Percentiles rank a stretch among this genome's conserved stretches.
Conservation (phyloP, 1,140 invertebrate species). For the Drosophila repleta region DNA sequence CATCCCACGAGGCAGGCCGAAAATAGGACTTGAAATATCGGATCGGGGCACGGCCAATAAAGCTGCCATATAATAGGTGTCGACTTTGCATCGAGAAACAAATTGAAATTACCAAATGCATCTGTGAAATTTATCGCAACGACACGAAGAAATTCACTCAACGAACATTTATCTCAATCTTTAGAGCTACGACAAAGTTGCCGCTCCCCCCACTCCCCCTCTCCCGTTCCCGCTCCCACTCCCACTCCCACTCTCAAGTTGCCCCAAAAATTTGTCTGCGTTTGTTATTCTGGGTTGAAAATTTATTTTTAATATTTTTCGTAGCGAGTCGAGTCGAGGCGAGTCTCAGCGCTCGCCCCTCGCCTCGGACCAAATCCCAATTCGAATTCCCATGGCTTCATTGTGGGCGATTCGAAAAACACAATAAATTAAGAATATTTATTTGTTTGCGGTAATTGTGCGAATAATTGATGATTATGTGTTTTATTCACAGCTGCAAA, state of each 20-base stretch:
- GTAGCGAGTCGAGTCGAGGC: constrained; percentile 35
- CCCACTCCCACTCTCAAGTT: constrained; percentile 12
- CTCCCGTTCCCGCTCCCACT: constrained; percentile 20
- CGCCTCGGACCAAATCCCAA: constrained; percentile 2
- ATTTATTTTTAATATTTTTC: constrained; percentile 80
- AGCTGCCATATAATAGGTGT: constrained; percentile 67
- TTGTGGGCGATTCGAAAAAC: constrained; percentile 73
- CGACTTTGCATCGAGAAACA: constrained; percentile 68
- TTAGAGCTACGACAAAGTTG: constrained; percentile 1
- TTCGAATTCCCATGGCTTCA: constrained; percentile 33
- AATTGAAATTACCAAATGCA: constrained; percentile 81
- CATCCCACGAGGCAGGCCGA: constrained; percentile 62
- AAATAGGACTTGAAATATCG: constrained; percentile 48
- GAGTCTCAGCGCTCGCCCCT: constrained; percentile 39
- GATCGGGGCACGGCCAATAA: constrained; percentile 55
- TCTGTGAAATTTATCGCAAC: constrained; percentile 72
- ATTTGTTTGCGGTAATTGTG: constrained; percentile 80
- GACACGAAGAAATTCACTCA: constrained; percentile 61
- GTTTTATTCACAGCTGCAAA: constrained; percentile 46
- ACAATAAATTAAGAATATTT: constrained; percentile 81
- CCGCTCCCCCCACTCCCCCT: constrained; percentile 24
- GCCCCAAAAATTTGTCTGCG: constrained; percentile 31
- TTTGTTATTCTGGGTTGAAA: constrained; percentile 63
- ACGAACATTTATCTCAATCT: constrained; percentile 76
- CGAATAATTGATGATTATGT: constrained; percentile 80